Evolutionary conservation across 1,140 invertebrate genomes (phyloP), one percentile per base, ranked within the genome.

Genomic region (Chrysomallon squamiferum): DNA sequence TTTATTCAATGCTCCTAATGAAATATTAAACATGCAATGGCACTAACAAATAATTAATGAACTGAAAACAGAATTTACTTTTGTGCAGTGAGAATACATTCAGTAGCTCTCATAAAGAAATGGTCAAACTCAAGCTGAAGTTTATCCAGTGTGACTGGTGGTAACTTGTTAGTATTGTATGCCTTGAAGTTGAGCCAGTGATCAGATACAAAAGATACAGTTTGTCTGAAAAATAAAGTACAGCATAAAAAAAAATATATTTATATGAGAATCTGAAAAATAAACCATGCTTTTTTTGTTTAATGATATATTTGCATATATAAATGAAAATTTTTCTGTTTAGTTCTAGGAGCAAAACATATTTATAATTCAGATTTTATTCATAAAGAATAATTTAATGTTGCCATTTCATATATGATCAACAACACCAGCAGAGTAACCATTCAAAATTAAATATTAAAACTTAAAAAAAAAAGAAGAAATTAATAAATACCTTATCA

Each of bases 71-170:
- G n/a, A n/a, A 62, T 72, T 68, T 75, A 84, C 83, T 78, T 82
- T 57, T 90, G 88, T 0, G 91, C 90, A 1, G 88, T 88, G 75
- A 92, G 92, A 59, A 94, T 90, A 61, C 88, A 90, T 35, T 90
- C 87, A 18, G 89, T 90, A n/a, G 92, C 89, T 64, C 90, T 86
- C 27, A 91, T 73, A 57, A 94, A 90, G 56, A 93, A 89, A 29
- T 89, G 88, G 81, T 94, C 91, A 79, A 91, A 91, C 79, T 94
- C 92, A 2, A 89, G 85, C 79, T 92, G 91, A 15, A 93, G 85
- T 62, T 90, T 88, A 47, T 87, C 76, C 7, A 90, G 72, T 77
- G 89, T 87, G 0, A 87, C 85, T 2, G 75, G 61, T 68, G 91
- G 87, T 15, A 84, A 70, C 59, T 72, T 62, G 3, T 62, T 70